A percentile compares a stretch with the other conserved stretches of the same genome.
Conservation (phyloP, 1,140 invertebrate genomes). For the Brachionus plicatilis region DNA sequence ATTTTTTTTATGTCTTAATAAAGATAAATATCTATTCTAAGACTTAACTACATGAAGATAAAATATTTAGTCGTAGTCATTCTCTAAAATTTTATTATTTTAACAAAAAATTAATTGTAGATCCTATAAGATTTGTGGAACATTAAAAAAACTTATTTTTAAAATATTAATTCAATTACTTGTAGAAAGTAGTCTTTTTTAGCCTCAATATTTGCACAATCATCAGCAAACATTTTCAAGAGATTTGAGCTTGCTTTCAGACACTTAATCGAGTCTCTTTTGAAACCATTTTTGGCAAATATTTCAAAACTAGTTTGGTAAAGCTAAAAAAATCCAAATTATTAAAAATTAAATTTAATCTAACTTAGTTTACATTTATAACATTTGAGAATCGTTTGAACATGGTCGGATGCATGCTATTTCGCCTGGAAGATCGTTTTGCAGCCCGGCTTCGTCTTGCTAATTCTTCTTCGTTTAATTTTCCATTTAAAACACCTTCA, state of each 20-base stretch:
- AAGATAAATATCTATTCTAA: too few relatives aligned
- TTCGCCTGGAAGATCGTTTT: not conserved
- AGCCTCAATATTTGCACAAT: not conserved
- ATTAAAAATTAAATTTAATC: not conserved
- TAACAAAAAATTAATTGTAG: not conserved
- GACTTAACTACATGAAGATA: too few relatives aligned
- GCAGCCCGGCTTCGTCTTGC: not conserved
- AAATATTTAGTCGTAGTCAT: too few relatives aligned
- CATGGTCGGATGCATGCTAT: constrained; percentile 12
- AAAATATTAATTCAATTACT: not conserved
- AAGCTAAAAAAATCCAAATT: not conserved
- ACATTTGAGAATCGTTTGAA: constrained; percentile 17
- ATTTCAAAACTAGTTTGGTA: constrained; percentile 31
- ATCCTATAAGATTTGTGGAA: not conserved
- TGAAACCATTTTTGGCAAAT: not conserved
- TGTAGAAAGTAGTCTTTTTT: constrained; percentile 18
- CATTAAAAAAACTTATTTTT: not conserved
- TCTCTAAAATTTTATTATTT: too few relatives aligned
- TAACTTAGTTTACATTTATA: not conserved
- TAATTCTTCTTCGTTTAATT: constrained; percentile 24
- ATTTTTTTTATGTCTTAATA: too few relatives aligned
- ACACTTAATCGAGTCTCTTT: not conserved
- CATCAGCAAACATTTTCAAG: not conserved
- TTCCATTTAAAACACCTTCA: constrained; percentile 18
- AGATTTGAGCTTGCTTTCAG: constrained; percentile 15